These are phyloP conservation scores for Eilema depressum DNA, from an alignment of 2,888 invertebrate species.

Conservation along the genomic window DNA sequence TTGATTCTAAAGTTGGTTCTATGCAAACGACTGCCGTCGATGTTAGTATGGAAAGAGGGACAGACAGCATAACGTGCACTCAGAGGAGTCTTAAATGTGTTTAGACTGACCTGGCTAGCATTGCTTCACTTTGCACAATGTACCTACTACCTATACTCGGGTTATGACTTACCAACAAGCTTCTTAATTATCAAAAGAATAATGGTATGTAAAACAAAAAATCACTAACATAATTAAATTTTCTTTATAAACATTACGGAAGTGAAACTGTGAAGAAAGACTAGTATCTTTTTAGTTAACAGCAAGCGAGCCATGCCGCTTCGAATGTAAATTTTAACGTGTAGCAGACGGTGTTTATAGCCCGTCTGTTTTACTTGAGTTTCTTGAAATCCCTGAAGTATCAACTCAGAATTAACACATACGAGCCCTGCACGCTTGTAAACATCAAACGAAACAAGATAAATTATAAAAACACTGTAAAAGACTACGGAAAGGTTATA, in stretches of 20 bases:
- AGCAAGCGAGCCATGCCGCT: conserved; percentile 15
- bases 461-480: background rate
- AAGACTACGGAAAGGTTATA: background rate
- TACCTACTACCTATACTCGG: no score
- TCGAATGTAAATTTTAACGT: conserved; percentile 44
- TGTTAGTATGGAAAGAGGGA: no score
- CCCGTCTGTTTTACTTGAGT: conserved; percentile 28
- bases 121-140: no score
- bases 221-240: background rate
- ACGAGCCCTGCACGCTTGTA: conserved; percentile 36
- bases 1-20: no score
- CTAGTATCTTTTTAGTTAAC: conserved; percentile 17
- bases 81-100: no score
- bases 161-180: no score
- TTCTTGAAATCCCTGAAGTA: conserved; percentile 31
- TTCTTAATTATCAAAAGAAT: no score
- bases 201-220: background rate
- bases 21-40: no score
- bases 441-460: background rate
- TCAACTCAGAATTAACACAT: conserved; percentile 42
- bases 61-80: no score
- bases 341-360: conserved; percentile 34
- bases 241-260: conserved; percentile 3
- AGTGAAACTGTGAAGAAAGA: conserved; percentile 5
- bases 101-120: no score